Percentiles rank a stretch among this genome's conserved stretches.
Evolutionary conservation across 2,113 vertebrate species (phyloP).

Genomic region (Eulacestoma nigropectus): DNA sequence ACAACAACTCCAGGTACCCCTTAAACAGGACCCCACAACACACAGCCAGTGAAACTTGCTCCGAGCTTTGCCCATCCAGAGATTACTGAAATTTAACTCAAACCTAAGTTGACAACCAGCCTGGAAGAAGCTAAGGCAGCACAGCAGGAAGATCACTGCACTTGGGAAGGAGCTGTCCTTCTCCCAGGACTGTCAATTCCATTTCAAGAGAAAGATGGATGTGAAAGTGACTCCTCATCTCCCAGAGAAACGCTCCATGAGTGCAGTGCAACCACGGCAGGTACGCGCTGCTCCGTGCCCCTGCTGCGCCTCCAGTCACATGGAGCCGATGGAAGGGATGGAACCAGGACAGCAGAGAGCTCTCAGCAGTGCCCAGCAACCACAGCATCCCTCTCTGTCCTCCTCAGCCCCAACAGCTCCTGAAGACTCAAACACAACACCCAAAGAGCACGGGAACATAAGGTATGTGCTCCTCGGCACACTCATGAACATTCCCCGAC

Average conservation of each 20-base stretch:
- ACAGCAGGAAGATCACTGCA: background rate
- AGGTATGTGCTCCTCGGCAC: background rate
- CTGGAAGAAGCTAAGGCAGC: background rate
- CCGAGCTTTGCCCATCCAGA: background rate
- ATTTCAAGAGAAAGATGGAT: background rate
- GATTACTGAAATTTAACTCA: background rate
- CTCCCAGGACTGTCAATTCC: background rate
- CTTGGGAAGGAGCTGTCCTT: background rate
- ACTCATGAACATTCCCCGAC: fast-evolving
- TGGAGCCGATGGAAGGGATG: background rate
- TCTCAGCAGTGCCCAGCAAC: background rate
- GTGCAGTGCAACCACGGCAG: fast-evolving
- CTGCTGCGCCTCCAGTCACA: background rate
- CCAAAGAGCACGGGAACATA: background rate
- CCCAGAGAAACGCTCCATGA: fast-evolving
- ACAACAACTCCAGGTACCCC: background rate
- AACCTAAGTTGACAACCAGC: background rate
- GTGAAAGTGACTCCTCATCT: background rate
- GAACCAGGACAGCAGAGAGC: background rate
- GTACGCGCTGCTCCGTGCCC: background rate
- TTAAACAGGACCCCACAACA: fast-evolving
- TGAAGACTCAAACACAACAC: background rate
- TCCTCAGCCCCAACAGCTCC: background rate
- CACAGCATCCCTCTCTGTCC: background rate
- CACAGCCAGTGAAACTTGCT: background rate